Evolutionary conservation across 2,888 invertebrate species (phyloP), one percentile per base, ranked within the genome.

Genomic region (Lymantria dispar): DNA sequence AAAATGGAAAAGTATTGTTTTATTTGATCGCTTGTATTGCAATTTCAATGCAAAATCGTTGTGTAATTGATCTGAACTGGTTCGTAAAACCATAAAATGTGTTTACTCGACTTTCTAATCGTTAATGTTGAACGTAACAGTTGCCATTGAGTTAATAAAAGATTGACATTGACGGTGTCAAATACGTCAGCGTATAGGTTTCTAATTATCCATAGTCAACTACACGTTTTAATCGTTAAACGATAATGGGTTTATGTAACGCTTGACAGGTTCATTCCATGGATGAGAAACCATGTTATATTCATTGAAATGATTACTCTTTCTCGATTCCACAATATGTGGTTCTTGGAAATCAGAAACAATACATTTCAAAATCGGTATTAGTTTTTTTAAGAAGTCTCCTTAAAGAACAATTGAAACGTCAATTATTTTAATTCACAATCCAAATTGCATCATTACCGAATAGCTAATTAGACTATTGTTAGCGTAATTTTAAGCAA

Each of bases 51-150:
- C 58, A 48, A 43, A 67, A 52, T 55, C 48, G 59, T 72, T 76
- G 64, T 65, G 66, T 64, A 73, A 74, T 66, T 58, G 56, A 58
- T 59, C 56, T 49, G 48, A 63, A 51, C 54, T 59, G 54, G 54
- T 65, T 60, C 64, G 58, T 60, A 60, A 59, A 62, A 50, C 70
- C 68, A 70, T 80, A 67, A 77, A 76, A 75, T 73, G 51, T 67
- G 70, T 74, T 75, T 70, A 73, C 68, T 75, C 72, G 68, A 79
- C 84, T 84, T 84, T 83, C 84, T 80, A 80, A 78, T 74, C 50
- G 57, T 64, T 66, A 33, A 66, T 60, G 52, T 56, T 50, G 47
- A 44, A 64, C 56, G 64, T 64, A 61, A 65, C 64, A 53, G 51
- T 45, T 49, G 43, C 50, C 52, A 58, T 55, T 60, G 33, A 9